phyloP scores from a whole-genome alignment of 2,113 vertebrate genomes.

The Sisor rabdophorus region DNA sequence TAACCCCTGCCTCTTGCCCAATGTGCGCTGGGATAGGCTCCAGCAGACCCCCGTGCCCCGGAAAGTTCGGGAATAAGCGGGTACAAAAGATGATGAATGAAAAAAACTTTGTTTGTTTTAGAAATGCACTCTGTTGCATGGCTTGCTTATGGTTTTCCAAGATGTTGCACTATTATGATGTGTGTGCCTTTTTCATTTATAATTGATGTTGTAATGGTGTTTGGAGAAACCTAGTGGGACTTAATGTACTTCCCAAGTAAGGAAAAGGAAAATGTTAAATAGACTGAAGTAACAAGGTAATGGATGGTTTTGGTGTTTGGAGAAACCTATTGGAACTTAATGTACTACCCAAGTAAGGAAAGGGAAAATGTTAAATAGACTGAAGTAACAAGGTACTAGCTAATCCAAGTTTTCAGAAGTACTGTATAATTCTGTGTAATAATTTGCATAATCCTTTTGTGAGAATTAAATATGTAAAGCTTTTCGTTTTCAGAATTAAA shows the following conservation, averaged over 20 bases:
- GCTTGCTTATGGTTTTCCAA: too few relatives aligned
- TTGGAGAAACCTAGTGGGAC: slow-evolving; percentile 19
- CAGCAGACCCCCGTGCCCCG: too few relatives aligned
- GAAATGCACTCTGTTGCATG: too few relatives aligned
- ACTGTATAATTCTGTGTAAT: neutral
- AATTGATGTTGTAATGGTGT: too few relatives aligned
- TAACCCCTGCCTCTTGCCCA: too few relatives aligned
- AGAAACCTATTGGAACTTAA: slow-evolving; percentile 13
- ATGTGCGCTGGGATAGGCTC: too few relatives aligned
- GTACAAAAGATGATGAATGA: too few relatives aligned
- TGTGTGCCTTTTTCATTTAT: too few relatives aligned
- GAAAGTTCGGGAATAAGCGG: too few relatives aligned
- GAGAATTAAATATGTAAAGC: neutral
- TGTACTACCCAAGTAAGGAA: slow-evolving; percentile 18
- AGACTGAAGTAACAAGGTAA: slow-evolving; percentile 32
- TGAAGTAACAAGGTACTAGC: slow-evolving; percentile 22
- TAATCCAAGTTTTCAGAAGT: neutral
- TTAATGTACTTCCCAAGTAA: slow-evolving; percentile 20
- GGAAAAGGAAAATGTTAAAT: slow-evolving; percentile 28
- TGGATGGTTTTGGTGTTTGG: slow-evolving; percentile 41
- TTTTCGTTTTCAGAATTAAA: neutral
- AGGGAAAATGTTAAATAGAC: slow-evolving; percentile 29
- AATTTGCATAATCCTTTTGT: neutral
- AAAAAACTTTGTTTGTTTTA: too few relatives aligned
- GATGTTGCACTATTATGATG: too few relatives aligned